These are phyloP conservation scores for Scolopax rusticola DNA, from an alignment of 2,797 vertebrate species.

Conservation along the genomic window DNA sequence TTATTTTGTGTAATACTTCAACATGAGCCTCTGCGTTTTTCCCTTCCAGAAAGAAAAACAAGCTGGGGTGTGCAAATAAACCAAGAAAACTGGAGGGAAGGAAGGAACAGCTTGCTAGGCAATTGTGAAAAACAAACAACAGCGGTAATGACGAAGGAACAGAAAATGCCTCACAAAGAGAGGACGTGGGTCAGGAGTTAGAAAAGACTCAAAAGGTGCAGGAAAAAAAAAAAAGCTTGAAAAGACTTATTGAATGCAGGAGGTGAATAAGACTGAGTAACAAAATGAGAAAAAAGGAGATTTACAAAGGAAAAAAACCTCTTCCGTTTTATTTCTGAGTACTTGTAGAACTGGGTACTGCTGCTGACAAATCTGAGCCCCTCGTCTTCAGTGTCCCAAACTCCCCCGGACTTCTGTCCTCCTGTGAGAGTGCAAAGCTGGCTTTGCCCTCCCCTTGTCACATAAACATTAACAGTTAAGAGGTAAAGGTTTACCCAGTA, in stretches of 20 bases:
- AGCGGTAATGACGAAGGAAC: neutral
- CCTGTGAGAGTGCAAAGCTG: neutral
- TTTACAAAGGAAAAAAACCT: neutral
- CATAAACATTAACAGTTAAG: neutral
- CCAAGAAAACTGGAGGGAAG: neutral
- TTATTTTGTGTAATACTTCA: neutral
- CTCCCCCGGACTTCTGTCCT: neutral
- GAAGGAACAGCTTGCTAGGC: slow-evolving; percentile 26
- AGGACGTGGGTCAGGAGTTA: neutral
- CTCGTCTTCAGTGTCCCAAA: neutral
- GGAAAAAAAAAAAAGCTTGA: neutral
- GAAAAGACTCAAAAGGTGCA: slow-evolving; percentile 6
- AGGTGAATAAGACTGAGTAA: neutral
- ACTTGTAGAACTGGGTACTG: neutral
- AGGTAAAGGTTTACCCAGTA: neutral
- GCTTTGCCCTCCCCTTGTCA: neutral
- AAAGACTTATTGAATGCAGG: neutral
- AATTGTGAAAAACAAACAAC: slow-evolving; percentile 30
- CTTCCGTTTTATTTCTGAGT: neutral
- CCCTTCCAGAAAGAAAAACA: slow-evolving; percentile 2
- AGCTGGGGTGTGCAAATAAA: slow-evolving; percentile 26
- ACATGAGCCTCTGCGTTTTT: neutral
- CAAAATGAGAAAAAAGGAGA: neutral
- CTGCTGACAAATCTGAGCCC: neutral
- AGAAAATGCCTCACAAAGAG: slow-evolving; percentile 19